Conservation (phyloP, 1,140 invertebrate species). For the Lepidurus apus region DNA sequence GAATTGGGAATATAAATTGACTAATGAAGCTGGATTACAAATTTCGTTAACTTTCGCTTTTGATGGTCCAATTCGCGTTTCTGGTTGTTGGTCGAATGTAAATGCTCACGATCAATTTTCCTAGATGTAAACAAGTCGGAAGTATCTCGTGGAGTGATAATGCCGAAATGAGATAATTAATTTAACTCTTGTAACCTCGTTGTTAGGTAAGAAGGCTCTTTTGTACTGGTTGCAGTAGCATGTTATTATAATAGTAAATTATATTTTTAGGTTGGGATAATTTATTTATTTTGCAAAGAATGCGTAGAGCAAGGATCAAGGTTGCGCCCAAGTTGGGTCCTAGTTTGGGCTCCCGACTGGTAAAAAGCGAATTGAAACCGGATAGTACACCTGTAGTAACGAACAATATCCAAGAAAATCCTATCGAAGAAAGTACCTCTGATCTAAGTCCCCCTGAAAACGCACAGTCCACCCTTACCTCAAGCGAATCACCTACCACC, state of each 20-base stretch:
- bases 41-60: not conserved
- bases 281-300: not conserved
- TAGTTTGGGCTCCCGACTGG: not conserved
- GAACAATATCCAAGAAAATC: not conserved
- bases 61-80: not conserved
- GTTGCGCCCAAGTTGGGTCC: slow-evolving; percentile 28
- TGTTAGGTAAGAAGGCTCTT: no score
- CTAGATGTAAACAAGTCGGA: not conserved
- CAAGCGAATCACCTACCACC: no score
- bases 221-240: no score
- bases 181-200: no score
- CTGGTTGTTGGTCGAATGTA: not conserved
- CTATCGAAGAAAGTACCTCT: not conserved
- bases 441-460: not conserved
- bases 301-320: slow-evolving; percentile 29
- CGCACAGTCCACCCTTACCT: no score
- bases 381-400: not conserved
- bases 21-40: no score
- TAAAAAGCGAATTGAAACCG: slow-evolving; percentile 2
- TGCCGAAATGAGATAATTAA: not conserved
- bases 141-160: not conserved
- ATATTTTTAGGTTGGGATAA: not conserved
- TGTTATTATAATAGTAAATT: not conserved
- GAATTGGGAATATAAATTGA: no score
- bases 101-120: not conserved